Base-by-base conservation (phyloP, 2,797 vertebrate species). In the Oophaga sylvatica region DNA sequence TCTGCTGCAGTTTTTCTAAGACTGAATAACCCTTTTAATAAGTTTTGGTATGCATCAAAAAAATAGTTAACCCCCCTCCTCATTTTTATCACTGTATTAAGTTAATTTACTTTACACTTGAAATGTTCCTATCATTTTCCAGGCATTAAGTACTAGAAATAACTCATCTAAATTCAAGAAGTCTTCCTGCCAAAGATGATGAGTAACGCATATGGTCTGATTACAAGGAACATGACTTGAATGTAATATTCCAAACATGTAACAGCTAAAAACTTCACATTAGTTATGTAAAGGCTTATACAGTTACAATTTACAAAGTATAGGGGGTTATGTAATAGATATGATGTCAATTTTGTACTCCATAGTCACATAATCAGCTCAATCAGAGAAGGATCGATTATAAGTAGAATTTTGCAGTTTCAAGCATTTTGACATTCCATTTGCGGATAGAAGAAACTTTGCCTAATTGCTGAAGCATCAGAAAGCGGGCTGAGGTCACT, bases 101-200 rank as follows among this genome's bases (percentile, higher is more conserved):
- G 48, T 86, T 89, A 85, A 89, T 86, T 89, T 59, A 65, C 83
- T 88, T 88, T 89, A 48, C 80, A 79, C 80, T 89, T 89, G 63
- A 89, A 82, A 86, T 82, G 48, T 81, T 88, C 70, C 84, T 88
- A 76, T 85, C 56, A 75, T 88, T 83, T 79, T 77, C 81, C 80
- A 83, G 53, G 68, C 62, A 71, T 86, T 86, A 86, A 89, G 80
- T 83, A 67, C 73, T 89, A 86, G 68, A 86, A 86, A 89, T 89
- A 84, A 86, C 88, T 89, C 84, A 86, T 86, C 80, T 83, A 89
- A 86, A 89, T 83, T 89, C 73, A 86, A 86, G 88, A 86, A 86
- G 65, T 89, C 84, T 86, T 86, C 65, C 84, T 89, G 84, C 73
- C 84, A 89, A 89, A 83, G 84, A 83, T 89, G 87, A 79, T 87